Evolutionary conservation across 2,888 invertebrate genomes (phyloP).

Genomic region (Cantharis nigra): DNA sequence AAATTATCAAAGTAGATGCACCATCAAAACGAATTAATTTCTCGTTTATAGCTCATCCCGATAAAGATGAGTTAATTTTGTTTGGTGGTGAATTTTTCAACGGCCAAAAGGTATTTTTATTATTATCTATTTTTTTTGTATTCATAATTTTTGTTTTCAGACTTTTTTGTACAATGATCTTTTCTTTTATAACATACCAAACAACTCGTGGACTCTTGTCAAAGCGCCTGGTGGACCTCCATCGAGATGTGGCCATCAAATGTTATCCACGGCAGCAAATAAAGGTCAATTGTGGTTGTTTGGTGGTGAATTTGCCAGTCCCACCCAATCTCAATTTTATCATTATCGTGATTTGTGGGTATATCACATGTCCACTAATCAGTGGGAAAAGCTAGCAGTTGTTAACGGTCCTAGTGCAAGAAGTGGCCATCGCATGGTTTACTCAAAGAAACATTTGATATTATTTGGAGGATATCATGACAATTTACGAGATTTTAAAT

Average conservation of each 20-base stretch:
- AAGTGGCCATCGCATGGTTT: slow-evolving; percentile 88
- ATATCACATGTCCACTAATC: slow-evolving; percentile 66
- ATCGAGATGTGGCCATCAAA: slow-evolving; percentile 88
- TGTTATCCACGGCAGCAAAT: slow-evolving; percentile 73
- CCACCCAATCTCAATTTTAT: slow-evolving; percentile 88
- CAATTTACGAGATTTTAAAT: slow-evolving; percentile 83
- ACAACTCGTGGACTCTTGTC: slow-evolving; percentile 78
- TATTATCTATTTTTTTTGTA: neutral
- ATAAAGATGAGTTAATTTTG: slow-evolving; percentile 84
- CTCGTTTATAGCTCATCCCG: slow-evolving; percentile 79
- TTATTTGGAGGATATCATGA: slow-evolving; percentile 94
- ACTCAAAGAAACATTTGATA: slow-evolving; percentile 75
- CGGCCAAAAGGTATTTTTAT: slow-evolving; percentile 72
- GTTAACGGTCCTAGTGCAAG: slow-evolving; percentile 81
- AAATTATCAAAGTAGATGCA: slow-evolving; percentile 66
- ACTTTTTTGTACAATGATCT: slow-evolving; percentile 87
- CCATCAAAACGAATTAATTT: slow-evolving; percentile 82
- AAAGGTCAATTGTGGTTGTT: slow-evolving; percentile 80
- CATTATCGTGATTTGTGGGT: slow-evolving; percentile 94
- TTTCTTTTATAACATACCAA: slow-evolving; percentile 78
- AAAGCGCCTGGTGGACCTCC: slow-evolving; percentile 86
- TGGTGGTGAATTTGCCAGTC: slow-evolving; percentile 92
- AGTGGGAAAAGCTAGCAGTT: slow-evolving; percentile 82
- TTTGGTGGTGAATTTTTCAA: slow-evolving; percentile 93
- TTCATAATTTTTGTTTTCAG: slow-evolving; percentile 59